Conservation (phyloP, 1,140 invertebrate species). For the Ceratina calcarata region DNA sequence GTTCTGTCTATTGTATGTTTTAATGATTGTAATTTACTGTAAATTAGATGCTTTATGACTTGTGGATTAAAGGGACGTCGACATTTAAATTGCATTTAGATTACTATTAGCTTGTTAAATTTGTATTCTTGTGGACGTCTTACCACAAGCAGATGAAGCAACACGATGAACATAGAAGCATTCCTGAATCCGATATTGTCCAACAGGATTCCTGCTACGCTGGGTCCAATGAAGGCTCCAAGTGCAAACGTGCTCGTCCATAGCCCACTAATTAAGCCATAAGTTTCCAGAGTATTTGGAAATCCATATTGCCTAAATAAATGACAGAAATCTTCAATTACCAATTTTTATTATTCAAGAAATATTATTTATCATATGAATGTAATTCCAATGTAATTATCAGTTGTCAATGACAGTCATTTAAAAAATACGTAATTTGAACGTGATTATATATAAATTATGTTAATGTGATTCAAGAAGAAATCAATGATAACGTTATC, state of each 20-base stretch:
- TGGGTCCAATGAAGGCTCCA: conserved; percentile 92
- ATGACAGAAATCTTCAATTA: background rate
- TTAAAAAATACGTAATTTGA: no score
- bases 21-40: no score
- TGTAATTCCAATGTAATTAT: background rate
- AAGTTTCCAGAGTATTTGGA: conserved; percentile 90
- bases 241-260: conserved; percentile 93
- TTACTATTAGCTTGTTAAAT: background rate
- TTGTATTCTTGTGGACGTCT: conserved; percentile 56
- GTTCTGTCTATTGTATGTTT: no score
- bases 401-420: no score
- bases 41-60: no score
- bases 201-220: conserved; percentile 87
- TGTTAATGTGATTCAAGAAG: no score
- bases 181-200: conserved; percentile 87
- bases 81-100: no score
- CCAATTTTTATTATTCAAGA: background rate
- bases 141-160: conserved; percentile 85
- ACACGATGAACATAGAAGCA: conserved; percentile 87
- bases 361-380: background rate
- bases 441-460: no score
- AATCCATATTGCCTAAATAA: conserved; percentile 85
- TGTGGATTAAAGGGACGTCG: no score
- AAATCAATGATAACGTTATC: background rate
- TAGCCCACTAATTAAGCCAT: conserved; percentile 90